Base-by-base conservation (phyloP, 2,113 vertebrate genomes). In the Hippocampus zosterae region DNA sequence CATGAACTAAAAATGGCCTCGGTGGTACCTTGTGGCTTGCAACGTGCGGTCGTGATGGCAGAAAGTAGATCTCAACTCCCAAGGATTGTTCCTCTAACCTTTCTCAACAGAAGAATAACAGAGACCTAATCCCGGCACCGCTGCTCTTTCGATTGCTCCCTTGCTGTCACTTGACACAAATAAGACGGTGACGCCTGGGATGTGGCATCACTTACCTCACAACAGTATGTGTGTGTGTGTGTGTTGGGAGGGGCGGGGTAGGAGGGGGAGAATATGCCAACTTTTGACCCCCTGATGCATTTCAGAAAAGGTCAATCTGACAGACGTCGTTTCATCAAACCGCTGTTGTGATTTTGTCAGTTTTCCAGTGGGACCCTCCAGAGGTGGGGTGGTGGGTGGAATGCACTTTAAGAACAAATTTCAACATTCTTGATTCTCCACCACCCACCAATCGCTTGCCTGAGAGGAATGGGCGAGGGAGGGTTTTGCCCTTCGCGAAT, bases 301-400 rank as follows among this genome's bases (percentile, higher is more conserved):
- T 90, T 86, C 75, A 81, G 89, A 91, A 93, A 93, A 92, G 91
- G 92, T 93, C 92, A 90, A 87, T 42, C 88, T 91, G 91, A 92
- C 91, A 92, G 81, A 83, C 77, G 74, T 86, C 83, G 78, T 88
- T 82, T 90, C 84, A 80, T 90, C 90, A 91, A 80, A 81, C 81
- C 41, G 44, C 67, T 29, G 73, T 72, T 84, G 78, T 21, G 74
- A 85, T 85, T 88, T 81, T 80, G 87, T 85, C 83, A 81, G 72
- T 90, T 84, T 82, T 85, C 73, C 68, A 60, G 57, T 23, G 76
- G 77, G 75, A 81, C 66, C 81, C 75, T 72, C 70, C 2, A 12
- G 76, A 82, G 86, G 72, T 48, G 64, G 66, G 62, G 61, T 29
- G 41, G 69, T 53, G 70, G 69, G 65, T 18, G 46, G 37, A 59